These are phyloP conservation scores for Ctenosaura bakeri DNA, from an alignment of 2,797 vertebrate genomes.

Conservation along the genomic window DNA sequence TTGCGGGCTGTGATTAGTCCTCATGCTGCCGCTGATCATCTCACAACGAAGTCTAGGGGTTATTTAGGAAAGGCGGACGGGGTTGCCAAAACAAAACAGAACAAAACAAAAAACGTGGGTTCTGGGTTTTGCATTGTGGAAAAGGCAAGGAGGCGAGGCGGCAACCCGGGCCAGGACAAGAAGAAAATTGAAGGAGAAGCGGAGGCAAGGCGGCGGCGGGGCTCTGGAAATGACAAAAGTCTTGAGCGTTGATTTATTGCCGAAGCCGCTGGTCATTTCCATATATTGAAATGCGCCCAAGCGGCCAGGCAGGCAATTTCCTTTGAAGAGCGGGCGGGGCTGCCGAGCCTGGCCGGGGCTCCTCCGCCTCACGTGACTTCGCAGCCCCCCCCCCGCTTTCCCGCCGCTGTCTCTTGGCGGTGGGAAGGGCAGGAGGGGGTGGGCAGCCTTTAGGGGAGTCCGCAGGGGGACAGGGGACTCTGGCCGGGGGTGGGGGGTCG, in stretches of 20 bases:
- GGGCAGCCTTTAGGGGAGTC: neutral
- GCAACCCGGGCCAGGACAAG: neutral
- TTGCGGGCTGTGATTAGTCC: neutral
- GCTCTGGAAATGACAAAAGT: slow-evolving; percentile 75
- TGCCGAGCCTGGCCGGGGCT: neutral
- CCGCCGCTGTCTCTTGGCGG: slow-evolving; percentile 18
- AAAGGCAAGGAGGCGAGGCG: neutral
- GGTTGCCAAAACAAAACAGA: no score
- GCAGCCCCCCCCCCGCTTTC: slow-evolving; percentile 60
- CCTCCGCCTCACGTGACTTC: slow-evolving; percentile 80
- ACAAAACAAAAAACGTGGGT: no score
- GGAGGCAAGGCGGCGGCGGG: neutral
- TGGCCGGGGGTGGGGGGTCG: neutral
- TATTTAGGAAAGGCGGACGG: neutral
- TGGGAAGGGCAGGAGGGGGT: no score
- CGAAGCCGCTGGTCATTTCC: slow-evolving; percentile 88
- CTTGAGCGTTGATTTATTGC: slow-evolving; percentile 87
- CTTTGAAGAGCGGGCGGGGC: slow-evolving; percentile 77
- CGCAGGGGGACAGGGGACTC: no score
- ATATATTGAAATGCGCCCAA: slow-evolving; percentile 89
- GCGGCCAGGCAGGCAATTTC: slow-evolving; percentile 89
- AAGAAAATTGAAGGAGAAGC: neutral
- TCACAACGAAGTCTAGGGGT: neutral
- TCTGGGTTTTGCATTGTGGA: no score
- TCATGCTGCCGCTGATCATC: neutral